Base-by-base conservation (phyloP, 2,113 vertebrate genomes). In the Octodon degus region DNA sequence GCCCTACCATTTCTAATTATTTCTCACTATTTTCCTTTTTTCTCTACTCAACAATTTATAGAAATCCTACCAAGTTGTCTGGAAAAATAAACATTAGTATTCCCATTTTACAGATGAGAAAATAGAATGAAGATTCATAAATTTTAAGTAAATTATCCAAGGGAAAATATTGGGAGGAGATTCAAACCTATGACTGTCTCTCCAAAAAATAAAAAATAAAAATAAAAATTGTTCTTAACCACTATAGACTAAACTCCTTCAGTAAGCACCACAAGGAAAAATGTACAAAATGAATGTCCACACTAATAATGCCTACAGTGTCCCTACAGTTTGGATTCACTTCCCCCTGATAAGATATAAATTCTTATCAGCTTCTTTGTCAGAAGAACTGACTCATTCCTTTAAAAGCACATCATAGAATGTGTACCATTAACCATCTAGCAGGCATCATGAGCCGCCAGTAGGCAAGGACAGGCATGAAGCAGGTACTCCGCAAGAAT, bases 381-480 rank as follows among this genome's bases (percentile, higher is more conserved):
- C 91, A 55, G n/a, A 63, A 82, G 8, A 53, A 47, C 40, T 16
- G 0, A 25, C 40, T 87, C 76, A 43, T 24, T 67, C 27, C 5
- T 16, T 68, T 37, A 74, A 77, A 80, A 1, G 27, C 7, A 74
- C 24, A 68, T 40, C 84, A 68, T 34, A 43, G 84, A 74, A 85
- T 6, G 8, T 22, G 8, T 27, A 37, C 9, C 47, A 30, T 37
- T 7, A 37, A 13, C 20, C 40, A 24, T 0, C 5, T 1, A 43
- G 17, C 47, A 30, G 40, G 67, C 0, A 0, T 2, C 2, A 2
- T 8, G 22, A 14, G 20, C 34, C 20, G 19, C 53, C 65, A 9
- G 10, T 0, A 30, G 53, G 67, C n/a, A 58, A n/a, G 2, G 3
- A 2, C 13, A 2, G 65, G 1, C 0, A 0, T 1, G 4, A 0